Percentiles rank a stretch among this genome's conserved stretches.
These are phyloP conservation scores for Perizoma flavofasciatum DNA, from an alignment of 2,888 invertebrate species.

Conservation along the genomic window DNA sequence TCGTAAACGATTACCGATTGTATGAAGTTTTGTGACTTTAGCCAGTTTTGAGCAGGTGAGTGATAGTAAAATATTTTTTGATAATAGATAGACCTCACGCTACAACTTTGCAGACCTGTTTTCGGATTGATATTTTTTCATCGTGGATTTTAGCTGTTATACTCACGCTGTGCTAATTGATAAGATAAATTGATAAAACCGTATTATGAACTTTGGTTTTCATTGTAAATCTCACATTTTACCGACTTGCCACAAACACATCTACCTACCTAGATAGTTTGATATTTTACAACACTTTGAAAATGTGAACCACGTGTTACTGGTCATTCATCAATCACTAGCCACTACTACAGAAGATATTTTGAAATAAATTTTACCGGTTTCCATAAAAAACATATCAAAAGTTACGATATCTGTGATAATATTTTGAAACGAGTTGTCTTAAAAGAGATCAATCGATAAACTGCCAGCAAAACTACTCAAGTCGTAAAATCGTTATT, in stretches of 20 bases:
- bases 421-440: constrained; percentile 15
- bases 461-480: constrained; percentile 25
- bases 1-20: constrained; percentile 16
- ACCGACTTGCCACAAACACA: background rate
- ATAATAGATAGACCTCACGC: constrained; percentile 11
- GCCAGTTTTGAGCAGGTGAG: constrained; percentile 39
- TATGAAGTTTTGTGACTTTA: constrained; percentile 33
- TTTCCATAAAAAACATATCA: constrained; percentile 21
- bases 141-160: constrained; percentile 30
- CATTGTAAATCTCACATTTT: background rate
- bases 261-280: background rate
- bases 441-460: constrained; percentile 26
- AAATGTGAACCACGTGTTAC: constrained; percentile 23
- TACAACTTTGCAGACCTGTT: constrained; percentile 28
- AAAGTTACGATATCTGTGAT: constrained; percentile 18
- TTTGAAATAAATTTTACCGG: constrained; percentile 13
- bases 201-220: constrained; percentile 6
- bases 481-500: constrained; percentile 28
- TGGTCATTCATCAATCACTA: constrained; percentile 12
- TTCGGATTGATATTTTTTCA: constrained; percentile 23
- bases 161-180: constrained; percentile 29
- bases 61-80: constrained; percentile 46
- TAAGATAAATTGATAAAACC: constrained; percentile 26
- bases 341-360: background rate
- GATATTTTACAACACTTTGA: constrained; percentile 1